Conservation (phyloP, 2,888 invertebrate species). For the Ophion costatus region DNA sequence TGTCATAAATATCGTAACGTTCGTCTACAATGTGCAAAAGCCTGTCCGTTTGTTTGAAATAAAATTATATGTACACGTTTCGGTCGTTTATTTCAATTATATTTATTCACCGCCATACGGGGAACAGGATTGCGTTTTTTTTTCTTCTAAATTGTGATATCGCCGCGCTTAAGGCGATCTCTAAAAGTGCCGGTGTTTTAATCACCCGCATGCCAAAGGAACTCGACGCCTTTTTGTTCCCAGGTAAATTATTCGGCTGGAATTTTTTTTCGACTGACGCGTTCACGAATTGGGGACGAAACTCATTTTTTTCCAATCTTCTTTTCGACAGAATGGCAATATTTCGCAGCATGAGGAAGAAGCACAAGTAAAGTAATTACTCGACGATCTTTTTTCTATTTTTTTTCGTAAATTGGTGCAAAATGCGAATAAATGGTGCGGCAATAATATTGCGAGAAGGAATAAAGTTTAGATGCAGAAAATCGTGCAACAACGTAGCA, state of each 20-base stretch:
- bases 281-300: neutral
- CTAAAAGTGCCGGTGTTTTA: slow-evolving; percentile 20
- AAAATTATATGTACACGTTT: slow-evolving; percentile 24
- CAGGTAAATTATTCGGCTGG: slow-evolving; percentile 10
- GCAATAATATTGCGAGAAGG: no score
- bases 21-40: neutral
- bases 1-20: neutral
- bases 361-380: no score
- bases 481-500: no score
- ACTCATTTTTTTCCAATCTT: neutral
- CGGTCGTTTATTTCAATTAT: neutral
- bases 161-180: neutral
- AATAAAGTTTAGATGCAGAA: no score
- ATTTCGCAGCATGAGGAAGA: no score
- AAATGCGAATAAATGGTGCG: no score
- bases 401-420: no score
- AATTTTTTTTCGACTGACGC: neutral
- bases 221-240: slow-evolving; percentile 11
- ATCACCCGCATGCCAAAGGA: slow-evolving; percentile 59
- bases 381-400: no score
- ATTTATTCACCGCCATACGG: neutral
- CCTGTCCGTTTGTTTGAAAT: slow-evolving; percentile 31
- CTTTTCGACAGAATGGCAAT: neutral
- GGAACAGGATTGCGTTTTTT: neutral
- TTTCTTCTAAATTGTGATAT: neutral